Percentiles rank a stretch among this genome's conserved stretches.
Conservation (phyloP, 2,797 vertebrate species). For the Epinephelus coioides region DNA sequence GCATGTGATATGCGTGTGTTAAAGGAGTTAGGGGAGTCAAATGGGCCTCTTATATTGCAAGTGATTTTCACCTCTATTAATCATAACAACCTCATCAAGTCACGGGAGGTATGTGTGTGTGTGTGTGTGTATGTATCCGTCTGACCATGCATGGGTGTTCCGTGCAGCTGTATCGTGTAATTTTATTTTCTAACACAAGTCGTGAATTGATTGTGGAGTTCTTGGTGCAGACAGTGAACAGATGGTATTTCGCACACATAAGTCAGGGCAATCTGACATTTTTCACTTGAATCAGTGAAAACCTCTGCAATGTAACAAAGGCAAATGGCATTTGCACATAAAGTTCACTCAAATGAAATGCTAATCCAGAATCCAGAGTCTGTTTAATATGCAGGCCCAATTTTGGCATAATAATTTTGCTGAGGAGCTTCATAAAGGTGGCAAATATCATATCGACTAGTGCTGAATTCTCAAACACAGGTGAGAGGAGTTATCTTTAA, state of each 20-base stretch:
- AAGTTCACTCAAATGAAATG: constrained; percentile 59
- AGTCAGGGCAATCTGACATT: constrained; percentile 51
- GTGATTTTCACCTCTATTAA: constrained; percentile 85
- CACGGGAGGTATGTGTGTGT: constrained; percentile 15
- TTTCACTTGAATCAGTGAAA: constrained; percentile 49
- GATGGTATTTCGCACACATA: constrained; percentile 44
- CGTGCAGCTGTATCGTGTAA: background rate
- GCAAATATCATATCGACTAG: constrained; percentile 34
- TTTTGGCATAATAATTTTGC: constrained; percentile 24
- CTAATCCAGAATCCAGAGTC: constrained; percentile 51
- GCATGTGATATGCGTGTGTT: constrained; percentile 70
- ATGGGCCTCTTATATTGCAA: constrained; percentile 72
- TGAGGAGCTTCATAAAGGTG: constrained; percentile 29
- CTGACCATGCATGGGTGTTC: constrained; percentile 11
- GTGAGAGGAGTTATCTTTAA: constrained; percentile 21
- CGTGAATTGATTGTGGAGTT: constrained; percentile 37
- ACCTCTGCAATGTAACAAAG: constrained; percentile 40
- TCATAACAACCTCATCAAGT: constrained; percentile 83
- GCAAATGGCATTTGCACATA: constrained; percentile 52
- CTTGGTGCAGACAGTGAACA: constrained; percentile 22
- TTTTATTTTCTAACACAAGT: constrained; percentile 12
- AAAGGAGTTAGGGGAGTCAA: constrained; percentile 71
- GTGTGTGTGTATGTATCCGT: background rate
- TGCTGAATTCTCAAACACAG: constrained; percentile 31
- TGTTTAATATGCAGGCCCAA: constrained; percentile 47